Evolutionary conservation across 2,113 vertebrate species (phyloP).

Genomic region (Scomber japonicus): DNA sequence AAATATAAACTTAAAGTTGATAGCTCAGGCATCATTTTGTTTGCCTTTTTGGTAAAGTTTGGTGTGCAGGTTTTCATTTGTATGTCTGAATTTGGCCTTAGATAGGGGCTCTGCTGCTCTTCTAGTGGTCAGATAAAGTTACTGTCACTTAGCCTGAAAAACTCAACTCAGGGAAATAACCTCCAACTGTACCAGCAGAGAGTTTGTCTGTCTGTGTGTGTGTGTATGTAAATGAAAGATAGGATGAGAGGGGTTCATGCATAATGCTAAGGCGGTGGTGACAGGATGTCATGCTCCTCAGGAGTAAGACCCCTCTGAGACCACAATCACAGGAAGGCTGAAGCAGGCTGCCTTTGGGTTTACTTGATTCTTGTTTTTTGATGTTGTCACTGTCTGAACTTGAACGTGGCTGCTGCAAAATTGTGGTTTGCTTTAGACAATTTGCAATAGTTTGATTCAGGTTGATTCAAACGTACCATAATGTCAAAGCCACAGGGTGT

Average conservation of each 20-base stretch:
- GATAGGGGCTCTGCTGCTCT: neutral
- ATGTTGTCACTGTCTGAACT: constrained; percentile 11
- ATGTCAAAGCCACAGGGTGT: constrained; percentile 5
- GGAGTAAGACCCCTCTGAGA: constrained; percentile 58
- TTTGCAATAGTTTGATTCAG: neutral
- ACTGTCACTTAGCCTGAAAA: constrained; percentile 34
- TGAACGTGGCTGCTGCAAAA: neutral
- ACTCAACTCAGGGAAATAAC: constrained; percentile 11
- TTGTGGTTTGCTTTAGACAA: neutral
- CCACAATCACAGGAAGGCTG: constrained; percentile 52
- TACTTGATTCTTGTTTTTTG: constrained; percentile 17
- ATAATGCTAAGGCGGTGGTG: constrained; percentile 64
- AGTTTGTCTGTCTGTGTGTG: constrained; percentile 9
- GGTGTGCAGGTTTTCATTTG: neutral
- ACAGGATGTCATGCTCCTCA: constrained; percentile 69
- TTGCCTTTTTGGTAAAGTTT: neutral
- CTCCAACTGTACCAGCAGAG: constrained; percentile 19
- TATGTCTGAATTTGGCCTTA: neutral
- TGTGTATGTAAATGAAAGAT: constrained; percentile 41
- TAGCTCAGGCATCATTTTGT: neutral
- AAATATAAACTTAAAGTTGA: no score
- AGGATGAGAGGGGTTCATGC: constrained; percentile 47
- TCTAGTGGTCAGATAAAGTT: constrained; percentile 20
- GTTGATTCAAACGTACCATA: neutral
- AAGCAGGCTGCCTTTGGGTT: constrained; percentile 34